Base-by-base conservation (phyloP, 2,113 vertebrate species). In the Halichoerus grypus region DNA sequence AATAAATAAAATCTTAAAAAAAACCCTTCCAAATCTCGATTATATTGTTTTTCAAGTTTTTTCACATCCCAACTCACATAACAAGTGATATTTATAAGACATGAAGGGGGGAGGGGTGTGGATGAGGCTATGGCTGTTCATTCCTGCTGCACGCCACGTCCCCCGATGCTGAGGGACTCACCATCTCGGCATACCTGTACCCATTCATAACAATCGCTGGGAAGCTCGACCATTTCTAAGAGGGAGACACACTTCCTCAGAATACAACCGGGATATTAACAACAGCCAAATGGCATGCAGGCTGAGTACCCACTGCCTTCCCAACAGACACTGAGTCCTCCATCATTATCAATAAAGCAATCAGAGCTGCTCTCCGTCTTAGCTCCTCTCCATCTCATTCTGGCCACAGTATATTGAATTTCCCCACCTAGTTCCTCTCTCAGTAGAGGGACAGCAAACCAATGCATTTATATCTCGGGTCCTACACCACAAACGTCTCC, bases 391-490 rank as follows among this genome's bases (percentile, higher is more conserved):
- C 28, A 3, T 18, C 51, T 89, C 72, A 63, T 49, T 87, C 46
- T 2, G 1, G 39, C 80, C 85, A 26, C 57, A 49, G 0, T 61
- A 9, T 21, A 51, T 15, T 69, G 31, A 72, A 19, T 42, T 31
- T 57, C 28, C 16, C 16, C 53, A n/a, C 55, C 53, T 16, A 31
- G n/a, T 59, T 90, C 57, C 18, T 84, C 51, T 92, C 61, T 90
- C 49, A 39, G 46, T 55, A 83, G 86, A 97, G 53, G 31, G 39
- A 39, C 4, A 80, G 55, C 53, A 82, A 49, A 46, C 39, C 79
- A 83, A 61, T 42, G 39, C 67, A 39, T 91, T 72, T 77, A 24
- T 46, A 46, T n/a, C 59, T 92, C 88, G 86, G 88, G n/a, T 96
- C 46, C 28, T 19, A 11, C 5, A 18, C 65, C 22, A 57, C 65